These are phyloP conservation scores for Cheirogaleus major DNA, from an alignment of 2,797 vertebrate species.

Conservation along the genomic window DNA sequence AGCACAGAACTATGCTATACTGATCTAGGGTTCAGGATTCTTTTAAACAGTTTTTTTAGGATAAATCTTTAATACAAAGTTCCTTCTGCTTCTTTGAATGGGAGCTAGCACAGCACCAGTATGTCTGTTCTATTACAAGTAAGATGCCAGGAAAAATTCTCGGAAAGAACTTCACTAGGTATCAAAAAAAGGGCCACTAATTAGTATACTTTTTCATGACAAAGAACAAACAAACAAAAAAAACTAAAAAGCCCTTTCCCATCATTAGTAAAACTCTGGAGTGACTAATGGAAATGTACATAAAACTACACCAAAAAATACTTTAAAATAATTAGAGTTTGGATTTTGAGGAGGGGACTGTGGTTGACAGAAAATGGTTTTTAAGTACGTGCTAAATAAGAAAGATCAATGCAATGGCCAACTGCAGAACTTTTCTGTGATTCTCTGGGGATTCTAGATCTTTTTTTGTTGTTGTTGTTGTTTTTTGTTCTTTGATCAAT, in stretches of 20 bases:
- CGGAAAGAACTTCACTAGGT: neutral
- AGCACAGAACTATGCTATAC: neutral
- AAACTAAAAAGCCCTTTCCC: neutral
- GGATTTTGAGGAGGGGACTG: neutral
- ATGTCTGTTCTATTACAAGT: neutral
- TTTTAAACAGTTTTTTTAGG: neutral
- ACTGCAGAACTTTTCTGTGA: neutral
- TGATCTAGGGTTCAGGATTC: too few relatives aligned
- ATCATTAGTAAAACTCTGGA: neutral
- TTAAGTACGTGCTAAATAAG: neutral
- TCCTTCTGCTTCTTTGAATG: neutral
- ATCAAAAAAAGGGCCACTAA: neutral
- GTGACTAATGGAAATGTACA: neutral
- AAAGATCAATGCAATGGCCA: neutral
- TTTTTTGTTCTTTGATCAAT: neutral
- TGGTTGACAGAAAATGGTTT: neutral
- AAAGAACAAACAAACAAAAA: neutral
- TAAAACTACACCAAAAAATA: neutral
- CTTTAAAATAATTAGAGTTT: slow-evolving; percentile 31
- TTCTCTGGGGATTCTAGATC: neutral
- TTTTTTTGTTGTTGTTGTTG: neutral
- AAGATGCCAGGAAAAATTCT: neutral
- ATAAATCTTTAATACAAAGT: slow-evolving; percentile 7
- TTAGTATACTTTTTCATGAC: neutral
- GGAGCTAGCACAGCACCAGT: neutral